These are phyloP conservation scores for Dolichotis patagonum DNA, from an alignment of 2,113 vertebrate species.

Conservation along the genomic window DNA sequence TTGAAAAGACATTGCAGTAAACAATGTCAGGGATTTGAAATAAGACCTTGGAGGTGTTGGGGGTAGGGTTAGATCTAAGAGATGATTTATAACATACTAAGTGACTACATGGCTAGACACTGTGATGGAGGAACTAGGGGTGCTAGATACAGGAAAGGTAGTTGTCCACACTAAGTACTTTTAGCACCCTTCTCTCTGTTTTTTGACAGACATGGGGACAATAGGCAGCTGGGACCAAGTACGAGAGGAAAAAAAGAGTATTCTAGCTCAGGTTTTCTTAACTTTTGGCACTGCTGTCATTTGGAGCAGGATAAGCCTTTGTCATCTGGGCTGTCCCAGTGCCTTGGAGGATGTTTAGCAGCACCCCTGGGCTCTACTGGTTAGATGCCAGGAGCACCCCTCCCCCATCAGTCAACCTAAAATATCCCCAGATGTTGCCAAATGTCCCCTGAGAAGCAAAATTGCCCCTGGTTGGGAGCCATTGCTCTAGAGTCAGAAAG, in stretches of 20 bases:
- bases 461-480: background rate
- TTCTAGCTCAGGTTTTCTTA: slow-evolving; percentile 8
- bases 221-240: background rate
- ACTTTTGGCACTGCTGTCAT: background rate
- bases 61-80: background rate
- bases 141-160: background rate
- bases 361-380: background rate
- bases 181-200: background rate
- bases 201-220: background rate
- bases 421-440: background rate
- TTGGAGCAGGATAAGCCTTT: background rate
- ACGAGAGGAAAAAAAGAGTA: slow-evolving; percentile 20
- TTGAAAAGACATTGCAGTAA: background rate
- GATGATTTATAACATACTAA: background rate
- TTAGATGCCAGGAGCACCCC: background rate
- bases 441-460: background rate
- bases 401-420: background rate
- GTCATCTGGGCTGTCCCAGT: background rate
- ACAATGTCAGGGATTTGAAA: background rate
- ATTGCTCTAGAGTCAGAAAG: slow-evolving; percentile 14
- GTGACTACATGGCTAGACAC: background rate
- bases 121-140: background rate
- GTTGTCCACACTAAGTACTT: background rate
- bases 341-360: background rate
- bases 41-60: background rate